These are phyloP conservation scores for Tenebrio molitor DNA, from an alignment of 1,140 invertebrate genomes.

Conservation along the genomic window DNA sequence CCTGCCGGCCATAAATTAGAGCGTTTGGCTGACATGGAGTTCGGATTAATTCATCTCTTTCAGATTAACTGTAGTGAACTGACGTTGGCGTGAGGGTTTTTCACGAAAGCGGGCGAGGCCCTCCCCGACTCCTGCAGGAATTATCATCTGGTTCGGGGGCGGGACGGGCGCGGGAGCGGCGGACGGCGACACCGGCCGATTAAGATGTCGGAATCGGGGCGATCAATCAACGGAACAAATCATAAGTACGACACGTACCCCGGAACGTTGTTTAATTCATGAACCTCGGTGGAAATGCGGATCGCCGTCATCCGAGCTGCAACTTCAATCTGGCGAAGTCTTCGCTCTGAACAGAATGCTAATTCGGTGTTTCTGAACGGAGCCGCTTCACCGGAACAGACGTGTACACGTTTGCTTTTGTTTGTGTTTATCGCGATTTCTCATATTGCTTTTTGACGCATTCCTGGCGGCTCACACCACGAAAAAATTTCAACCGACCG, in stretches of 20 bases:
- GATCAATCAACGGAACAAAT: constrained; percentile 53
- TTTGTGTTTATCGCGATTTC: constrained; percentile 34
- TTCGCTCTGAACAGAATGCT: constrained; percentile 55
- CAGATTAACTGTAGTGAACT: constrained; percentile 63
- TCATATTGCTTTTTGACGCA: constrained; percentile 44
- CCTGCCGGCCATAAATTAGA: constrained; percentile 61
- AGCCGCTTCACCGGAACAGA: constrained; percentile 53
- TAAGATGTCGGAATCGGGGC: too few relatives aligned
- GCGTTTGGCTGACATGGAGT: constrained; percentile 61
- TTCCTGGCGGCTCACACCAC: constrained; percentile 7
- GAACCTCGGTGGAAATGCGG: constrained; percentile 47
- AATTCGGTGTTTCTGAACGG: constrained; percentile 52
- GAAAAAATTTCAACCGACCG: too few relatives aligned
- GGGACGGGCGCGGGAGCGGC: too few relatives aligned
- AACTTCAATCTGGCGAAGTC: constrained; percentile 57
- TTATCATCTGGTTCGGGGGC: too few relatives aligned
- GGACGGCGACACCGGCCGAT: too few relatives aligned
- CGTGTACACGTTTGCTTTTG: constrained; percentile 43
- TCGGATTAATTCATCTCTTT: constrained; percentile 66
- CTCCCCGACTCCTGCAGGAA: constrained; percentile 46
- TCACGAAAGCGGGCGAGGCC: constrained; percentile 49
- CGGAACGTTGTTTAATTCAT: constrained; percentile 49
- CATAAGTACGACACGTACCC: constrained; percentile 32
- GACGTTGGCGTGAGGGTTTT: constrained; percentile 60
- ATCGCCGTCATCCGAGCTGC: constrained; percentile 49